A percentile compares a stretch with the other conserved stretches of the same genome.
Evolutionary conservation across 2,888 invertebrate species (phyloP).

Genomic region (Melangyna quadrimaculata): DNA sequence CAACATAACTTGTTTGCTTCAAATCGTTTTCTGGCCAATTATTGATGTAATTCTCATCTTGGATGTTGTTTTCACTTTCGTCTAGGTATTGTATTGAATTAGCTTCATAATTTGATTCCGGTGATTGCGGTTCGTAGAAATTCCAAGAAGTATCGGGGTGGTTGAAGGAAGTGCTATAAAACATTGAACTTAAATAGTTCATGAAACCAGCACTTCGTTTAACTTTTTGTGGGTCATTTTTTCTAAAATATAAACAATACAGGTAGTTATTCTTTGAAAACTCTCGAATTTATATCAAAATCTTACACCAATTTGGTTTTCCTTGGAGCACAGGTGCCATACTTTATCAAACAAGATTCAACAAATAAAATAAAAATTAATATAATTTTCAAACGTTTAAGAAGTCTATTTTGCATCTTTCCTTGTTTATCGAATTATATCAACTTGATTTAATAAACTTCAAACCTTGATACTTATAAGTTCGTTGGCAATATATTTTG

Average conservation of each 20-base stretch:
- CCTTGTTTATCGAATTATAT: neutral
- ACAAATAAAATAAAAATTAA: conserved; percentile 8
- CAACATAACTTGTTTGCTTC: neutral
- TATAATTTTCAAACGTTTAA: neutral
- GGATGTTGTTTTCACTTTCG: neutral
- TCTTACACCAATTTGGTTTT: conserved; percentile 16
- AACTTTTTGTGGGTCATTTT: neutral
- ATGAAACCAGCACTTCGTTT: conserved; percentile 28
- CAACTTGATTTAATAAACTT: conserved; percentile 6
- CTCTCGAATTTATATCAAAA: neutral
- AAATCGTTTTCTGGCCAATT: neutral
- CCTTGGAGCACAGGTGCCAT: conserved; percentile 13
- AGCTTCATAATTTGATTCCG: neutral
- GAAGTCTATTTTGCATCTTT: conserved; percentile 11
- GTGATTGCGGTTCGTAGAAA: neutral
- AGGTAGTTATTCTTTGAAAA: neutral
- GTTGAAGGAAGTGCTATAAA: conserved; percentile 6
- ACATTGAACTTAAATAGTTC: conserved; percentile 34
- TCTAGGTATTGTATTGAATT: neutral
- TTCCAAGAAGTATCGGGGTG: neutral
- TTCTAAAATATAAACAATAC: neutral
- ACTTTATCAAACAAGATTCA: neutral
- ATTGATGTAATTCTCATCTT: neutral
- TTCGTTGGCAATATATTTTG: neutral
- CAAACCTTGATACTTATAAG: conserved; percentile 40